These are phyloP conservation scores for Paramormyrops kingsleyae DNA, from an alignment of 2,113 vertebrate species.

Conservation along the genomic window DNA sequence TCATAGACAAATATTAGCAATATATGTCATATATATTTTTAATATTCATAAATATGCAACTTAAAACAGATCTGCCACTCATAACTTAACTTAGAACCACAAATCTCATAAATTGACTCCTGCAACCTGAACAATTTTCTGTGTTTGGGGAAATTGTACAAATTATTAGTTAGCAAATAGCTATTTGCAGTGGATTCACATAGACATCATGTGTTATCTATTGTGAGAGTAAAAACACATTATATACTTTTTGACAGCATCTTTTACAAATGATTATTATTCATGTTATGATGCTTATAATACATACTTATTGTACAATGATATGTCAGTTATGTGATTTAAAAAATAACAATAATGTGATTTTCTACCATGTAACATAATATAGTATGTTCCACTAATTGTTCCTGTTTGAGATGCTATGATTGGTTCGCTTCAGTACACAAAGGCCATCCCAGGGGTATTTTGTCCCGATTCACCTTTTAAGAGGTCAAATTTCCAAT, in stretches of 20 bases:
- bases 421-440: constrained; percentile 48
- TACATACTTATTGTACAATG: background rate
- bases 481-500: constrained; percentile 62
- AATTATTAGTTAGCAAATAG: background rate
- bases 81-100: background rate
- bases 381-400: constrained; percentile 20
- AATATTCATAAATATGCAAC: background rate
- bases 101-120: background rate
- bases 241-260: background rate
- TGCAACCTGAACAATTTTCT: background rate
- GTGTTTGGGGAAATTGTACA: background rate
- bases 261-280: background rate
- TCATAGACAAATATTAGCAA: background rate
- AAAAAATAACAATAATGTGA: background rate
- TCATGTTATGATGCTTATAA: background rate
- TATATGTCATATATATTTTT: background rate
- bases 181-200: background rate
- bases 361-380: constrained; percentile 2
- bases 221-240: background rate
- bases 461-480: constrained; percentile 57
- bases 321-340: background rate
- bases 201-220: background rate
- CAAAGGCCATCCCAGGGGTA: constrained; percentile 55
- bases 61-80: background rate
- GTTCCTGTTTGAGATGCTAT: constrained; percentile 24